Evolutionary conservation across 2,797 vertebrate species (phyloP).

Genomic region (Strix occidentalis): DNA sequence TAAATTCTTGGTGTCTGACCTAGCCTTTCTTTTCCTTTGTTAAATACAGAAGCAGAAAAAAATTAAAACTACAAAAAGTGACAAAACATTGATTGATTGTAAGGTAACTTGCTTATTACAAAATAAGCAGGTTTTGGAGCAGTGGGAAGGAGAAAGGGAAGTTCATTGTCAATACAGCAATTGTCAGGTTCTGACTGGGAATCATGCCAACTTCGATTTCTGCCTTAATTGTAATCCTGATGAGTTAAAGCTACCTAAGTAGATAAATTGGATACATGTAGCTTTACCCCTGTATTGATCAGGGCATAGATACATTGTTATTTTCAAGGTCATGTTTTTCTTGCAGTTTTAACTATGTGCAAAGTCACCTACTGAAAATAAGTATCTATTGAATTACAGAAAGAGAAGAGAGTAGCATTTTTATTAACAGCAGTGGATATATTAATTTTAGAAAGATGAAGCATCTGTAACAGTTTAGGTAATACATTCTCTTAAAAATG

Average conservation of each 20-base stretch:
- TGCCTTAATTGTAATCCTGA: background rate
- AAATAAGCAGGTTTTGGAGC: background rate
- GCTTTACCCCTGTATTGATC: constrained; percentile 1
- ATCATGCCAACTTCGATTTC: background rate
- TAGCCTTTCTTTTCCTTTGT: background rate
- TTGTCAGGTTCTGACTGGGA: background rate
- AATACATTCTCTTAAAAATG: background rate
- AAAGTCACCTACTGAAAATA: background rate
- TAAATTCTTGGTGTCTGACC: background rate
- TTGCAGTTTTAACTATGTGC: background rate
- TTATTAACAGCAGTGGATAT: background rate
- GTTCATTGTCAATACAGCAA: background rate
- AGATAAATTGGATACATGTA: background rate
- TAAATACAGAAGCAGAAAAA: background rate
- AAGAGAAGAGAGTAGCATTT: background rate
- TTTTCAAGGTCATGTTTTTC: background rate
- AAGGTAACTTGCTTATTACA: background rate
- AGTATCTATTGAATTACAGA: background rate
- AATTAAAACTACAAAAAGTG: background rate
- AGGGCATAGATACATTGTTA: background rate
- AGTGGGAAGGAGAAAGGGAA: background rate
- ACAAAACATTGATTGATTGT: background rate
- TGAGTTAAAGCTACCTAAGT: background rate
- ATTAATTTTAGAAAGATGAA: background rate
- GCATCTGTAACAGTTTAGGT: background rate